phyloP scores from a whole-genome alignment of 92 coral and sea anemone species.

The Epizoanthus stellaris region DNA sequence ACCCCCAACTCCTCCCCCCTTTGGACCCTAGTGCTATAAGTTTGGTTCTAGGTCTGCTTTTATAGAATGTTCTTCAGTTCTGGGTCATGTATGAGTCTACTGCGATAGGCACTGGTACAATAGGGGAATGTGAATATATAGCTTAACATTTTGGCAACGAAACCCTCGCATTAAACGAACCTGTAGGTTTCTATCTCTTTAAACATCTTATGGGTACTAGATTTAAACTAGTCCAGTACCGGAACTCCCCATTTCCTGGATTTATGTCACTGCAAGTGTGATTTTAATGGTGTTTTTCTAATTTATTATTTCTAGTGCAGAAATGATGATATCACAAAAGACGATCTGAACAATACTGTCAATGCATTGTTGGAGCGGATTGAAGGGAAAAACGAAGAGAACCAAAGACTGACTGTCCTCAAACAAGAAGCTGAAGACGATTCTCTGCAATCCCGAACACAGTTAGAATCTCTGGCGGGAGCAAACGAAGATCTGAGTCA shows the following conservation, averaged over 20 bases:
- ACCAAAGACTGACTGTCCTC: conserved; percentile 4
- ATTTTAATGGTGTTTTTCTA: neutral
- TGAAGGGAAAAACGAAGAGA: conserved; percentile 21
- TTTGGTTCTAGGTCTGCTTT: too few species aligned
- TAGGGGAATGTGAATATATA: too few species aligned
- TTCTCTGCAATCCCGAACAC: neutral
- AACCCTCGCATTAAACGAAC: too few species aligned
- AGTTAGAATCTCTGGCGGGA: conserved; percentile 8
- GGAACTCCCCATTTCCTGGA: too few species aligned
- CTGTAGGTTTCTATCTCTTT: too few species aligned
- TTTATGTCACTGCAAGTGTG: neutral
- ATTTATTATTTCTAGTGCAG: neutral
- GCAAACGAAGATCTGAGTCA: conserved; percentile 18
- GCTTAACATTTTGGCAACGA: too few species aligned
- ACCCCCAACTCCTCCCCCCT: too few species aligned
- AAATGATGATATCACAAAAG: neutral
- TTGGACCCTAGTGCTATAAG: too few species aligned
- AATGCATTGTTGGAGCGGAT: conserved; percentile 32
- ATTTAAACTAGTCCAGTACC: too few species aligned
- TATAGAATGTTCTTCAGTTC: too few species aligned
- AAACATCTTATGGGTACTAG: neutral
- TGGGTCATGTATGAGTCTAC: too few species aligned
- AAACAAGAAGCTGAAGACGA: conserved; percentile 16
- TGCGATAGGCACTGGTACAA: too few species aligned
- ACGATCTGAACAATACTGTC: conserved; percentile 34